Evolutionary conservation across 2,888 invertebrate genomes (phyloP).

Genomic region (Hirtodrosophila confusa): DNA sequence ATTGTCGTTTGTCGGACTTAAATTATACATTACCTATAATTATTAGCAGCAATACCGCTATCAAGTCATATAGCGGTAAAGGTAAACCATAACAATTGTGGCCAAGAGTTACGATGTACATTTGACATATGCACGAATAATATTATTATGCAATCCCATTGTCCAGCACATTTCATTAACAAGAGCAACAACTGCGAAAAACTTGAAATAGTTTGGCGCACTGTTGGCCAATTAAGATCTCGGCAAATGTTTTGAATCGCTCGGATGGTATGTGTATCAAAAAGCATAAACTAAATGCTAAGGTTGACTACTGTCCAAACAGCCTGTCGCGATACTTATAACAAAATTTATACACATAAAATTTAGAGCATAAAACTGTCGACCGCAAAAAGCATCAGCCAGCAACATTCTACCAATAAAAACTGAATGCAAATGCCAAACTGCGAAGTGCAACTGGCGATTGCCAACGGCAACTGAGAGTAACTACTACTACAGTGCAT

Average conservation of each 20-base stretch:
- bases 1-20: constrained; percentile 48
- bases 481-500: constrained; percentile 23
- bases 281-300: constrained; percentile 72
- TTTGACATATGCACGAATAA: constrained; percentile 53
- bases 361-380: constrained; percentile 78
- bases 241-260: constrained; percentile 38
- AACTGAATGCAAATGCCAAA: constrained; percentile 78
- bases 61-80: constrained; percentile 23
- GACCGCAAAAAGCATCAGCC: constrained; percentile 37
- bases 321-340: constrained; percentile 47
- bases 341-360: constrained; percentile 68
- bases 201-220: constrained; percentile 41
- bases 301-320: constrained; percentile 70
- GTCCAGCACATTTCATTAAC: constrained; percentile 74
- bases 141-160: constrained; percentile 66
- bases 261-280: constrained; percentile 40
- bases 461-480: constrained; percentile 6
- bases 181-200: constrained; percentile 42
- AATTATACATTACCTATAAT: constrained; percentile 54
- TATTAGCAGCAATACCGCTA: constrained; percentile 38
- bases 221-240: constrained; percentile 72
- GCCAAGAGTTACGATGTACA: constrained; percentile 34
- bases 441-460: constrained; percentile 60
- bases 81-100: constrained; percentile 11
- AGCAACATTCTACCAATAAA: constrained; percentile 47